A percentile compares a stretch with the other conserved stretches of the same genome.
Evolutionary conservation across 37 sponge, comb jelly and placozoan species (phyloP).

Genomic region (Axinella damicornis): DNA sequence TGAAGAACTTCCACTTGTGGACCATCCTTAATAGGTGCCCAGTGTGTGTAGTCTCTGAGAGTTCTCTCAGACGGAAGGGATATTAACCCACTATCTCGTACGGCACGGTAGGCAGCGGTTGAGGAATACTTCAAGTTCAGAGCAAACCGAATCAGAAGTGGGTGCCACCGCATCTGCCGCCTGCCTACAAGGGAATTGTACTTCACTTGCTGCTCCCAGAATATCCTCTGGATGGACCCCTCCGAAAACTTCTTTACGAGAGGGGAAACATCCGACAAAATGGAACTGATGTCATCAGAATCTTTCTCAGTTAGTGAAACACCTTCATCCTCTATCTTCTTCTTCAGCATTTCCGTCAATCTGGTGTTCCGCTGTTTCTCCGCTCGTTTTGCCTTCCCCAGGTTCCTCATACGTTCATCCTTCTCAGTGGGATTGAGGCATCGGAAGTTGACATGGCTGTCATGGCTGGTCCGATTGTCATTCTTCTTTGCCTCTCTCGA

Average conservation of each 20-base stretch:
- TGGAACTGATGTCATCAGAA: background rate
- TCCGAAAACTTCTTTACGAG: background rate
- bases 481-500: too few relatives aligned
- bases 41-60: too few relatives aligned
- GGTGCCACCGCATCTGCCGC: constrained; percentile 32
- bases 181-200: constrained; percentile 15
- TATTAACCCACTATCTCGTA: background rate
- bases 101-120: constrained; percentile 8
- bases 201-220: constrained; percentile 44
- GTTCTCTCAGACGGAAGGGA: constrained; percentile 14
- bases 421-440: too few relatives aligned
- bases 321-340: constrained; percentile 1
- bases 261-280: constrained; percentile 7
- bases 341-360: background rate
- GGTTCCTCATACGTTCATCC: too few relatives aligned
- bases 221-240: constrained; percentile 8
- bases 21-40: constrained; percentile 1
- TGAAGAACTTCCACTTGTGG: constrained; percentile 5
- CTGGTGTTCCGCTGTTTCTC: too few relatives aligned
- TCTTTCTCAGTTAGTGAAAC: constrained; percentile 1
- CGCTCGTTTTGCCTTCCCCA: constrained; percentile 7
- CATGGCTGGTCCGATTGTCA: too few relatives aligned
- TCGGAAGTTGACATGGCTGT: too few relatives aligned
- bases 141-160: constrained; percentile 22
- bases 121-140: background rate